Percentiles rank a stretch among this genome's conserved stretches.
phyloP scores from a whole-genome alignment of 2,797 vertebrate species.

The Choloepus didactylus region DNA sequence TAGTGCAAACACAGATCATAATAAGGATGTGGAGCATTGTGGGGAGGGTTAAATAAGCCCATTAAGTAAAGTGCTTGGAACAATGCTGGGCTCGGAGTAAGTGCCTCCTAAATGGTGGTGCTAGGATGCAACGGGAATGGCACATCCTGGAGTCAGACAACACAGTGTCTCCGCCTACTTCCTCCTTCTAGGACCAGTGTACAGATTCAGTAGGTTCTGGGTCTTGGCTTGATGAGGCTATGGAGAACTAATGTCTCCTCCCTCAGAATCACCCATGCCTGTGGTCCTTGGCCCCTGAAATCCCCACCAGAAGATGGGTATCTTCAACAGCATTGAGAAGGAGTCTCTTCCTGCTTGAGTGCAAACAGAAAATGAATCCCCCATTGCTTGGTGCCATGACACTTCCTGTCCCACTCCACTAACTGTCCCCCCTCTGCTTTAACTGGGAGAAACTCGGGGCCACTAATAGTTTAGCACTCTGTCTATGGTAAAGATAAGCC shows the following conservation, averaged over 20 bases:
- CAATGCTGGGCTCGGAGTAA: neutral
- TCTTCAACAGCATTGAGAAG: neutral
- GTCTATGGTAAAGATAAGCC: neutral
- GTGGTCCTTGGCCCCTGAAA: neutral
- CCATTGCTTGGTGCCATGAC: neutral
- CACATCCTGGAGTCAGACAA: neutral
- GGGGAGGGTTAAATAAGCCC: neutral
- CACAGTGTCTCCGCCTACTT: neutral
- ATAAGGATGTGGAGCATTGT: neutral
- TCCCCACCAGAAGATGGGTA: neutral
- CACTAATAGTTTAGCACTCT: neutral
- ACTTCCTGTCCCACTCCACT: neutral
- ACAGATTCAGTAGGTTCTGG: neutral
- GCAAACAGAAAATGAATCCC: neutral
- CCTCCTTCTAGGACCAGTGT: neutral
- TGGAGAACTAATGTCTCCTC: neutral
- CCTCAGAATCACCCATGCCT: neutral
- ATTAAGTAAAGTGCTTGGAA: neutral
- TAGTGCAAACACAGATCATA: neutral
- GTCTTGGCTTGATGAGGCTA: neutral
- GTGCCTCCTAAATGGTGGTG: neutral
- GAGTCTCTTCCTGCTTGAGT: neutral
- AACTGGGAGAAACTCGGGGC: neutral
- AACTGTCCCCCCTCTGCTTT: neutral
- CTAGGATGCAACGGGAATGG: neutral